phyloP scores from a whole-genome alignment of 1,140 invertebrate genomes.

The Vollenhovia emeryi region DNA sequence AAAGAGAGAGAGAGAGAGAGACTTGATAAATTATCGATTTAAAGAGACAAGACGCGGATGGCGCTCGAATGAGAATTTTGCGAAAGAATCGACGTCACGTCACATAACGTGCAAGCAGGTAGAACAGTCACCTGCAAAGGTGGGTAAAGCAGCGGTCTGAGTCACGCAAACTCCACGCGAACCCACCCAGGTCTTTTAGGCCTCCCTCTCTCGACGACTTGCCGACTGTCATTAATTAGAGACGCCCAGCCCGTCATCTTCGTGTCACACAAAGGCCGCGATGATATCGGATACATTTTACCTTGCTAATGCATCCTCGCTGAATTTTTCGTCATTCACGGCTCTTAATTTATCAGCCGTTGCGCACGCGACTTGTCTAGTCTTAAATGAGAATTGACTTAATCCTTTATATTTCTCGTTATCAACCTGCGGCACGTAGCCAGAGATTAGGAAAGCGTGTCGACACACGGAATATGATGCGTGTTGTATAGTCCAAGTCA shows the following conservation, averaged over 20 bases:
- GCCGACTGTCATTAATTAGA: slow-evolving; percentile 69
- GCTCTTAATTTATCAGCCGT: not conserved
- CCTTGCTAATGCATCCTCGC: not conserved
- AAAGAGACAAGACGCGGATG: not conserved
- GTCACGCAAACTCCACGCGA: slow-evolving; percentile 66
- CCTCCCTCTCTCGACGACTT: slow-evolving; percentile 22
- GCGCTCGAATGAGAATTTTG: slow-evolving; percentile 9
- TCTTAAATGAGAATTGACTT: slow-evolving; percentile 10
- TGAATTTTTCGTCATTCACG: slow-evolving; percentile 22
- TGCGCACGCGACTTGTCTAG: not conserved
- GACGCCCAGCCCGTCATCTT: slow-evolving; percentile 62
- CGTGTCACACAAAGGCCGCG: slow-evolving; percentile 33
- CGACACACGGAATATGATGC: not conserved
- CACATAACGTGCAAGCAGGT: slow-evolving; percentile 45
- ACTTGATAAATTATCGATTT: slow-evolving; percentile 45
- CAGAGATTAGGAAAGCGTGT: not conserved
- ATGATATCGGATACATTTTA: slow-evolving; percentile 36
- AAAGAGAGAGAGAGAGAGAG: not conserved
- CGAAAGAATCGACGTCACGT: slow-evolving; percentile 5
- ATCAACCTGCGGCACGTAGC: slow-evolving; percentile 11
- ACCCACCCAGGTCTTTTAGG: slow-evolving; percentile 7
- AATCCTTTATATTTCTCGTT: slow-evolving; percentile 2
- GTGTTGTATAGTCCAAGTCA: not conserved
- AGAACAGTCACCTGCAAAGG: slow-evolving; percentile 57
- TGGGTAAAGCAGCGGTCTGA: slow-evolving; percentile 52